A percentile compares a stretch with the other conserved stretches of the same genome.
Evolutionary conservation across 2,797 vertebrate genomes (phyloP).

Genomic region (Garrulus glandarius): DNA sequence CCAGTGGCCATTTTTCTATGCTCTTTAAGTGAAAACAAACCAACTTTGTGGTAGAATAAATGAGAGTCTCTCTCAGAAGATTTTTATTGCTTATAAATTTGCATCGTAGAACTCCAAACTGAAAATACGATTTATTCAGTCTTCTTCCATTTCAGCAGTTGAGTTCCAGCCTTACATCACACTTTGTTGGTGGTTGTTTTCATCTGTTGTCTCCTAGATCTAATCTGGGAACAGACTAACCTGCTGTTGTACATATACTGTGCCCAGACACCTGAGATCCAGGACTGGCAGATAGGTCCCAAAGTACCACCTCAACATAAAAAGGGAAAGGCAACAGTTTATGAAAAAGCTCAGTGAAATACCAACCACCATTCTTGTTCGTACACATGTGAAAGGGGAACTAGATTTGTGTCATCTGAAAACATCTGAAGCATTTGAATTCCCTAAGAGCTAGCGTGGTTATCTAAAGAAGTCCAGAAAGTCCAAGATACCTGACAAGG

Average conservation of each 20-base stretch:
- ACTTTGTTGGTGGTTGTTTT: neutral
- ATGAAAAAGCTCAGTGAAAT: neutral
- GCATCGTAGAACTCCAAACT: neutral
- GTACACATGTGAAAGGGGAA: neutral
- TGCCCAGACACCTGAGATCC: neutral
- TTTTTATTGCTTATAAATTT: neutral
- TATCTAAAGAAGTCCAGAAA: neutral
- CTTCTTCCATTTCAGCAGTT: neutral
- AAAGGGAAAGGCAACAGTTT: neutral
- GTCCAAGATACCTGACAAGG: neutral
- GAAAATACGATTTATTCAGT: neutral
- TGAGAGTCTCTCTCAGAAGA: neutral
- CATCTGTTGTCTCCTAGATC: neutral
- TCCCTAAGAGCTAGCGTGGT: neutral
- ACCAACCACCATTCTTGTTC: neutral
- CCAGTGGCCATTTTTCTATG: neutral
- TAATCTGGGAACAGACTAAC: neutral
- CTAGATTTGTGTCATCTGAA: neutral
- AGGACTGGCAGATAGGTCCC: neutral
- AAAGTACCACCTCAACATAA: neutral
- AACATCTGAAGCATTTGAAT: neutral
- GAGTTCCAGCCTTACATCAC: neutral
- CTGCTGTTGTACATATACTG: neutral
- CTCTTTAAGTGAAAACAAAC: neutral
- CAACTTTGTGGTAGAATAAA: neutral